phyloP scores from a whole-genome alignment of 64 coral and sea anemone genomes.

The Anthopleura sola region DNA sequence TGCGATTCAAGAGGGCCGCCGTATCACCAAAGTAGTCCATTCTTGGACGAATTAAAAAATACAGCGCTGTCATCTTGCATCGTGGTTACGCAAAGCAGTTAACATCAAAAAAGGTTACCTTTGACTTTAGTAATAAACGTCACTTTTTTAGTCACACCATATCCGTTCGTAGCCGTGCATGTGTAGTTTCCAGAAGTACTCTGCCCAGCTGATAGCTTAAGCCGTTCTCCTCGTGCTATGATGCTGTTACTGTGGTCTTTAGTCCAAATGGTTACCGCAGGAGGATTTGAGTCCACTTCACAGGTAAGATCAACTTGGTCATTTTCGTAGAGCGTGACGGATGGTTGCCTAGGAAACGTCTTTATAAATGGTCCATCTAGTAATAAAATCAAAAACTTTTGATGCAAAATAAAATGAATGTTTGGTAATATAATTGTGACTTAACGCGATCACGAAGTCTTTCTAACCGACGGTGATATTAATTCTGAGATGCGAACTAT shows the following conservation, averaged over 20 bases:
- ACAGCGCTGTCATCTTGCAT: too few species aligned
- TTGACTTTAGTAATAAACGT: neutral
- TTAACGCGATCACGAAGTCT: too few species aligned
- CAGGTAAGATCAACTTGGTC: neutral
- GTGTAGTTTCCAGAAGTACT: neutral
- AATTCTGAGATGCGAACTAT: too few species aligned
- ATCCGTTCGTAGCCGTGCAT: neutral
- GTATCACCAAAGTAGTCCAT: too few species aligned
- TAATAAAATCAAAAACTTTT: neutral
- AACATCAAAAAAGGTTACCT: too few species aligned
- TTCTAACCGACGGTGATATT: too few species aligned
- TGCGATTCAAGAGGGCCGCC: too few species aligned
- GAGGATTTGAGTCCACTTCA: neutral
- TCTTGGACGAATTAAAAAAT: too few species aligned
- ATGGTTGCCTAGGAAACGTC: neutral
- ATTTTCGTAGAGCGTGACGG: neutral
- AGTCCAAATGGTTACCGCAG: neutral
- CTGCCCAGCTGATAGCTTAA: neutral
- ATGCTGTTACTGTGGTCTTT: neutral
- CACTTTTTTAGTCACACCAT: neutral
- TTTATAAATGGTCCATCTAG: neutral
- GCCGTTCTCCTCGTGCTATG: neutral
- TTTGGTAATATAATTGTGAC: too few species aligned
- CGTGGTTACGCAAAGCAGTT: too few species aligned
- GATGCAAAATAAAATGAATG: neutral